Percentiles rank a stretch among this genome's conserved stretches.
Conservation (phyloP, 1,140 invertebrate species). For the Andricus grossulariae region DNA sequence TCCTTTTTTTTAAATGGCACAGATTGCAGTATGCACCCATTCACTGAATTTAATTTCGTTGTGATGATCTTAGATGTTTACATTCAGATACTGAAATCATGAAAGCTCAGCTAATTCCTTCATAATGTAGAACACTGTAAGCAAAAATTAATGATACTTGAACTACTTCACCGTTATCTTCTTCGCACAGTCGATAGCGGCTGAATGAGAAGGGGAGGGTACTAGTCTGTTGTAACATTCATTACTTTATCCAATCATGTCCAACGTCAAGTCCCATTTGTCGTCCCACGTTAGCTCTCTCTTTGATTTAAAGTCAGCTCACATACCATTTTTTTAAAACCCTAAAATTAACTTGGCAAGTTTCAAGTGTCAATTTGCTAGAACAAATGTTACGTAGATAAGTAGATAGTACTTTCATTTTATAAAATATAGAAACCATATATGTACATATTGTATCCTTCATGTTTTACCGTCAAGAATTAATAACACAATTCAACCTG, state of each 20-base stretch:
- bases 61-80: too few relatives aligned
- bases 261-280: neutral
- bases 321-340: neutral
- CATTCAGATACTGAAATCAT: too few relatives aligned
- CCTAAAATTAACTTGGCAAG: neutral
- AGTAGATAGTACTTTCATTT: too few relatives aligned
- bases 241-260: neutral
- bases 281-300: conserved; percentile 10
- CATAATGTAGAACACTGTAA: neutral
- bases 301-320: neutral
- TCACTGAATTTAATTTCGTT: too few relatives aligned
- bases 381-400: neutral
- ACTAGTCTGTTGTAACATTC: neutral
- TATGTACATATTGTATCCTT: too few relatives aligned
- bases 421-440: too few relatives aligned
- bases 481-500: neutral
- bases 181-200: neutral
- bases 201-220: neutral
- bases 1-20: too few relatives aligned
- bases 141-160: neutral
- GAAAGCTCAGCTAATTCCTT: neutral
- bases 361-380: neutral
- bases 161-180: neutral
- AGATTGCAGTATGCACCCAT: too few relatives aligned
- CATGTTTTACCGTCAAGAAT: neutral